A percentile compares a stretch with the other conserved stretches of the same genome.
Conservation (phyloP, 2,888 invertebrate genomes). For the Sesia apiformis region DNA sequence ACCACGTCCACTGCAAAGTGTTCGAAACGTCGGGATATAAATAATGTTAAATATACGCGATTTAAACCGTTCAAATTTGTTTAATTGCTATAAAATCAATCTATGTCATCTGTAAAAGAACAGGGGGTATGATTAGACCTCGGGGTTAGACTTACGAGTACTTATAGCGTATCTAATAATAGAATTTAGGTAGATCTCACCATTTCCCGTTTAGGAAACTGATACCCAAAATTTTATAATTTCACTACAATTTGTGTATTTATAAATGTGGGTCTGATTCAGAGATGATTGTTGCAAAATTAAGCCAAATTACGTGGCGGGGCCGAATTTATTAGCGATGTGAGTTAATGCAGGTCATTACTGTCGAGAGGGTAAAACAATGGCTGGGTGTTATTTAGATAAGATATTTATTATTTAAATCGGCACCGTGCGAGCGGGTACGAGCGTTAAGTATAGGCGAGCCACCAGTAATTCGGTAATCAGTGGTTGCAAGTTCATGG, state of each 20-base stretch:
- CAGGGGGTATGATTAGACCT: too few species aligned
- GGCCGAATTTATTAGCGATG: conserved; percentile 70
- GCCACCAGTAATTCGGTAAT: conserved; percentile 69
- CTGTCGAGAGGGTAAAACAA: conserved; percentile 51
- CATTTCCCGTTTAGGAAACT: conserved; percentile 22
- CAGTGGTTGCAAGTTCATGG: conserved; percentile 53
- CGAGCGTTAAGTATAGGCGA: conserved; percentile 64
- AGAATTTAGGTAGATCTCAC: conserved; percentile 11
- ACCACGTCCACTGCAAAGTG: too few species aligned
- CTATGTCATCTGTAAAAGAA: too few species aligned
- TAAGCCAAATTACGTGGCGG: conserved; percentile 57
- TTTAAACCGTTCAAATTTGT: too few species aligned
- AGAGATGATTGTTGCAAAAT: conserved; percentile 58
- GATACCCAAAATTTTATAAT: conserved; percentile 19
- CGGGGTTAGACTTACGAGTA: too few species aligned
- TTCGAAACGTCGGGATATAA: too few species aligned
- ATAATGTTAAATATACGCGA: too few species aligned
- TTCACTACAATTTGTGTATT: conserved; percentile 30
- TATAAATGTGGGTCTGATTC: conserved; percentile 46
- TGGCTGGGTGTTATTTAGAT: conserved; percentile 67
- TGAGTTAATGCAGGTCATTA: conserved; percentile 65
- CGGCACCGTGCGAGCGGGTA: conserved; percentile 26
- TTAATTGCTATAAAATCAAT: too few species aligned
- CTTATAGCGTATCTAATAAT: too few species aligned
- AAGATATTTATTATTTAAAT: conserved; percentile 74